These are phyloP conservation scores for Hemitrygon akajei DNA, from an alignment of 2,797 vertebrate genomes.

Conservation along the genomic window DNA sequence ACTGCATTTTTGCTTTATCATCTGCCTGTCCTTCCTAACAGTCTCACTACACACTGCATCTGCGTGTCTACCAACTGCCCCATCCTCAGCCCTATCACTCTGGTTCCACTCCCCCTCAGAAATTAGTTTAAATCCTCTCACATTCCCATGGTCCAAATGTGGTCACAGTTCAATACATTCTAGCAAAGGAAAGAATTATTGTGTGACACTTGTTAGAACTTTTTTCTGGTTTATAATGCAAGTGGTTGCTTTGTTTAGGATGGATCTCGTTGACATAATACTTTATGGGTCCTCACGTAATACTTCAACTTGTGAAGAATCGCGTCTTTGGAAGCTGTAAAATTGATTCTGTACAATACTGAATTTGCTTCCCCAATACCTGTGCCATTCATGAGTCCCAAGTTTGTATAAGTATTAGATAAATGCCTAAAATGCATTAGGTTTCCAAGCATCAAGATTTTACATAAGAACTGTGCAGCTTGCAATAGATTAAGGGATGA, in stretches of 20 bases:
- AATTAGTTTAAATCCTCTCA: no score
- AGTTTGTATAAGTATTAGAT: not conserved
- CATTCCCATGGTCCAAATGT: no score
- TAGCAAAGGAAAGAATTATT: not conserved
- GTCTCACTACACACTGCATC: no score
- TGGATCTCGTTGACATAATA: not conserved
- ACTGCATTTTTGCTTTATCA: no score
- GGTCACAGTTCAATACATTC: not conserved
- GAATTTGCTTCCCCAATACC: not conserved
- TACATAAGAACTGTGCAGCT: not conserved
- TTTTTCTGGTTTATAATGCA: not conserved
- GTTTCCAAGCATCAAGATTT: not conserved
- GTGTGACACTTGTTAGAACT: no score
- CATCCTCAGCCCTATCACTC: no score
- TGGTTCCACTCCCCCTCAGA: no score
- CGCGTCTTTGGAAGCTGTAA: not conserved
- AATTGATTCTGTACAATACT: not conserved
- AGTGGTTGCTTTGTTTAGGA: not conserved
- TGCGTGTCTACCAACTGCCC: no score
- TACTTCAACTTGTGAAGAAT: not conserved
- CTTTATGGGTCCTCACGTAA: not conserved
- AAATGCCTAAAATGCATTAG: no score
- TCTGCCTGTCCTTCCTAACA: no score
- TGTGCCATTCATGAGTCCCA: not conserved
- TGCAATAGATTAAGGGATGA: not conserved